Percentiles rank a stretch among this genome's conserved stretches.
Evolutionary conservation across 2,888 invertebrate species (phyloP).

Genomic region (Trichacis sp.): DNA sequence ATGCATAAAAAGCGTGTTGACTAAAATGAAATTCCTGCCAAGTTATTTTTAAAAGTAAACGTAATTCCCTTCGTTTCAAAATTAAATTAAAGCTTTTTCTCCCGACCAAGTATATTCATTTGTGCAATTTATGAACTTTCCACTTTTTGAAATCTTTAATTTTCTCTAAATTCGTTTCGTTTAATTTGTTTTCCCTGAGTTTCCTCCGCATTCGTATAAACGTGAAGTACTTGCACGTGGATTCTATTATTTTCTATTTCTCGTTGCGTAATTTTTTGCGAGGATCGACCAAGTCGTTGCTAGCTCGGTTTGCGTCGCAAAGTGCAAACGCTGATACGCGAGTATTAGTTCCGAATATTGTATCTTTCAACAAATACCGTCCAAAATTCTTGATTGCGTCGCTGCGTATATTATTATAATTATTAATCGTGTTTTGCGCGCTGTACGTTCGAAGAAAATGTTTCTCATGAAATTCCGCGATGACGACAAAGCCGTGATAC

Average conservation of each 20-base stretch:
- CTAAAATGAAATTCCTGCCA: background rate
- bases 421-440: constrained; percentile 39
- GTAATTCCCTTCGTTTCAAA: background rate
- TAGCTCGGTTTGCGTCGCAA: constrained; percentile 10
- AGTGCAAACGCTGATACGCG: constrained; percentile 23
- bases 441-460: background rate
- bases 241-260: background rate
- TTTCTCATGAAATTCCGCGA: background rate
- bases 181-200: constrained; percentile 10
- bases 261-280: constrained; percentile 8
- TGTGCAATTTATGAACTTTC: background rate
- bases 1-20: background rate
- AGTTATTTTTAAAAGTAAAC: background rate
- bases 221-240: background rate
- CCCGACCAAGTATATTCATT: too few relatives aligned
- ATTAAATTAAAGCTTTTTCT: too few relatives aligned
- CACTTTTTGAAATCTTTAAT: background rate
- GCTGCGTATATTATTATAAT: constrained; percentile 32
- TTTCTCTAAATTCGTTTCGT: background rate
- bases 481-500: background rate
- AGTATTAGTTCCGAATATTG: constrained; percentile 40
- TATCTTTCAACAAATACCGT: constrained; percentile 43
- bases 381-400: constrained; percentile 43
- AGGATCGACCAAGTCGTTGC: constrained; percentile 20
- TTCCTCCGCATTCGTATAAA: background rate